These are phyloP conservation scores for Tuta absoluta DNA, from an alignment of 2,888 invertebrate species.

Conservation along the genomic window DNA sequence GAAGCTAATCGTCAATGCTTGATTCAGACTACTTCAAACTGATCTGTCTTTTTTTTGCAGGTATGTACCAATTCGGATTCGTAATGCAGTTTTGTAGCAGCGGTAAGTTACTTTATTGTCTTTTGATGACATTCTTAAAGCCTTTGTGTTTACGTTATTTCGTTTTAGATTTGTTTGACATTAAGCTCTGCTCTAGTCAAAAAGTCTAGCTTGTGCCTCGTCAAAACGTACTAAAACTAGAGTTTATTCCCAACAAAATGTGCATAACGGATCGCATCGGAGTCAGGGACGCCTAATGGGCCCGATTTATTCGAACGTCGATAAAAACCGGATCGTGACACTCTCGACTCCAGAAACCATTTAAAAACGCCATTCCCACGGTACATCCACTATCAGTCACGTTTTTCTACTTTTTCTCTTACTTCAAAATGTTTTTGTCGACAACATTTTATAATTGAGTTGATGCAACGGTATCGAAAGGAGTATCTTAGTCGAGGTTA, in stretches of 20 bases:
- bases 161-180: conserved; percentile 15
- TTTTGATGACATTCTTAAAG: background rate
- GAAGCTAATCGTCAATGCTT: conserved; percentile 35
- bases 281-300: conserved; percentile 35
- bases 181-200: background rate
- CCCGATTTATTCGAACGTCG: conserved; percentile 47
- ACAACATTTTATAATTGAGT: conserved; percentile 11
- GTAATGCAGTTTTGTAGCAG: background rate
- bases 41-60: conserved; percentile 52
- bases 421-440: conserved; percentile 30
- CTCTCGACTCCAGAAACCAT: conserved; percentile 39
- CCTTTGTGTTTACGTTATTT: conserved; percentile 1
- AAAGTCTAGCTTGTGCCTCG: background rate
- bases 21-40: conserved; percentile 41
- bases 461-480: conserved; percentile 12
- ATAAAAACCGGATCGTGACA: conserved; percentile 65
- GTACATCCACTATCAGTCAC: conserved; percentile 55
- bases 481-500: conserved; percentile 26
- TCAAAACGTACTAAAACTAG: background rate
- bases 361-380: conserved; percentile 66
- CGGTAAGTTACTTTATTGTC: conserved; percentile 16
- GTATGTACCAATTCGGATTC: conserved; percentile 45
- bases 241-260: conserved; percentile 7
- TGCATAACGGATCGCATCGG: conserved; percentile 7
- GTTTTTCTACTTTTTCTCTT: conserved; percentile 42